Conservation (phyloP, 2,797 vertebrate species). For the Alcedo quadribrachys region DNA sequence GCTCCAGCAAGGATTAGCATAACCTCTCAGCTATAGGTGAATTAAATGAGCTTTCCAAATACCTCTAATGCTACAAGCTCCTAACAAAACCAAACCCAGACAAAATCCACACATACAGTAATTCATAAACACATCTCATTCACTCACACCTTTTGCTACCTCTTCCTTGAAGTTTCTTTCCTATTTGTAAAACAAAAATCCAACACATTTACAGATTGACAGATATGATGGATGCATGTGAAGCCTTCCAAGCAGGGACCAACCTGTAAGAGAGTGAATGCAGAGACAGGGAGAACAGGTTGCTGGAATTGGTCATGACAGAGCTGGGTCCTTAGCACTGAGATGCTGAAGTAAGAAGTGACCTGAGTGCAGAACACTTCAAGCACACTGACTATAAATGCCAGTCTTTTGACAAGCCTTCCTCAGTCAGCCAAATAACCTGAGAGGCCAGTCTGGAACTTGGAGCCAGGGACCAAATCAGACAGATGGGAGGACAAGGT, state of each 20-base stretch:
- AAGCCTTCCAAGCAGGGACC: neutral
- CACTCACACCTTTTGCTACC: neutral
- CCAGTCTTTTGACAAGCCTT: neutral
- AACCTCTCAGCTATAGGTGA: neutral
- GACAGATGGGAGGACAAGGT: neutral
- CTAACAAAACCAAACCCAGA: neutral
- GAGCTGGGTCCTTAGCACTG: neutral
- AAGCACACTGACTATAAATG: neutral
- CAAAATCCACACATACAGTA: neutral
- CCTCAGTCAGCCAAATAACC: neutral
- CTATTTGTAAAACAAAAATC: neutral
- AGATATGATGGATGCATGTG: neutral
- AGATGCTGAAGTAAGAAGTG: neutral
- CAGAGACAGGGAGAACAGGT: neutral
- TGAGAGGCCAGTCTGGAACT: neutral
- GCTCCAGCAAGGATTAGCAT: slow-evolving; percentile 6
- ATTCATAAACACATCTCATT: neutral
- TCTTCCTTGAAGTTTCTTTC: neutral
- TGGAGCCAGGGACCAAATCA: neutral
- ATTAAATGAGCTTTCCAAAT: neutral
- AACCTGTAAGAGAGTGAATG: neutral
- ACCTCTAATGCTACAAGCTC: neutral
- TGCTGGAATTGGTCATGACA: neutral
- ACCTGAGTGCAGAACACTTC: neutral
- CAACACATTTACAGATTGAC: neutral